Base-by-base conservation (phyloP, 2,888 invertebrate genomes). In the Apotomis capreana region DNA sequence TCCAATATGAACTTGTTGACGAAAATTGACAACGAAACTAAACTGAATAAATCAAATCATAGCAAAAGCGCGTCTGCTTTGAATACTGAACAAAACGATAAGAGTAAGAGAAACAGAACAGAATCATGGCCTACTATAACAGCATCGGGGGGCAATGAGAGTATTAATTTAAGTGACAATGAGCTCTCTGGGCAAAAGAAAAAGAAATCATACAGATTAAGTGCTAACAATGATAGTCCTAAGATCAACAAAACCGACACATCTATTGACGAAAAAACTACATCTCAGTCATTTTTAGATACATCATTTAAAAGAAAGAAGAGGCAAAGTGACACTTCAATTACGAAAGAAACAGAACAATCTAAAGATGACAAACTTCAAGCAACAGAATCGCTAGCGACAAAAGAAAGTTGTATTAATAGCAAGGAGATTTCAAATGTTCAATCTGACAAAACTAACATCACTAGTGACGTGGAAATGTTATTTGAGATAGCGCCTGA, bases 111-210 rank as follows among this genome's bases (percentile, higher is more conserved):
- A 73, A 83, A 82, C 59, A 84, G 90, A 81, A 88, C 89, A 15
- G 89, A 87, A 75, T 91, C 92, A 37, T 89, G 86, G 84, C 85
- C 88, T 71, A 82, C 81, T 49, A 69, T 83, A 10, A 74, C 80
- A 51, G 69, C 75, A 13, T 60, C 76, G 62, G 74, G 78, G 70
- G 40, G 74, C 67, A 78, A 74, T 58, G 81, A 84, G 54, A 79
- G 64, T 64, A 80, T 74, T 68, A 87, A 83, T 76, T 82, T 81
- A 68, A 90, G 89, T 78, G 90, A 91, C 73, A 87, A 79, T 82
- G 87, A 87, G 74, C 76, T 70, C 13, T 68, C 71, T 46, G 87
- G 83, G 68, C 86, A 83, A 75, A 84, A 80, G 70, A 70, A 74
- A 5, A 77, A 71, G 44, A 75, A 77, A 51, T 73, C 68, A 37